phyloP scores from a whole-genome alignment of 2,797 vertebrate species.

The Myoxocephalus aenaeus region DNA sequence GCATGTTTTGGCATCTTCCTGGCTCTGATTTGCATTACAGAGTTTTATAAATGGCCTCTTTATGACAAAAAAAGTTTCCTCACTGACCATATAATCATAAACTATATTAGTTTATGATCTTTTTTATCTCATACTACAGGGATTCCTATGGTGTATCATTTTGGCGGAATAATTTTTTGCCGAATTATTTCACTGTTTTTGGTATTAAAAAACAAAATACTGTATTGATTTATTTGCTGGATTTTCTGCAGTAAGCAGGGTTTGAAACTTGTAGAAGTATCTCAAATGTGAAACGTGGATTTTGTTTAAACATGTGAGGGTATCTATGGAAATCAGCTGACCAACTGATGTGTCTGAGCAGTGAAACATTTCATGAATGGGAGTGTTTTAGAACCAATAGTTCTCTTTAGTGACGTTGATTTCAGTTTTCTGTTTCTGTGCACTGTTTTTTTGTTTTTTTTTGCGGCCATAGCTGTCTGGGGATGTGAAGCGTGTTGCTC shows the following conservation, averaged over 20 bases:
- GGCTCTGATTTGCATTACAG: not conserved
- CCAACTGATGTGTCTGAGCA: constrained; percentile 17
- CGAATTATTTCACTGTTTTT: too few species aligned
- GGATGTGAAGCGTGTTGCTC: too few species aligned
- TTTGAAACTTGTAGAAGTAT: constrained; percentile 1
- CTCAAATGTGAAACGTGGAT: constrained; percentile 34
- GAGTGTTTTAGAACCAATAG: not conserved
- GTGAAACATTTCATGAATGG: not conserved
- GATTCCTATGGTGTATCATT: not conserved
- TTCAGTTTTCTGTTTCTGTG: too few species aligned
- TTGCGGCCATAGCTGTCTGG: too few species aligned
- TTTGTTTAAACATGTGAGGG: constrained; percentile 19
- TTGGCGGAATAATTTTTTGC: constrained; percentile 2
- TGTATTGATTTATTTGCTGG: not conserved
- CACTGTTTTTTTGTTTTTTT: too few species aligned
- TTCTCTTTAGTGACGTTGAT: not conserved
- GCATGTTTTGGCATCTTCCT: too few species aligned
- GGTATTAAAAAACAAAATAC: constrained; percentile 1
- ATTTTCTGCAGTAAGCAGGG: constrained; percentile 6
- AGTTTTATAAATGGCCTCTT: not conserved
- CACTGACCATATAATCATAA: not conserved
- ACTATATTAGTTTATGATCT: constrained; percentile 1
- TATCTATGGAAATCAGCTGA: constrained; percentile 20
- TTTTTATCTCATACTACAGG: not conserved
- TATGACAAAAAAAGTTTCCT: not conserved